These are phyloP conservation scores for Brienomyrus longianalis DNA, from an alignment of 2,113 vertebrate species.

Conservation along the genomic window DNA sequence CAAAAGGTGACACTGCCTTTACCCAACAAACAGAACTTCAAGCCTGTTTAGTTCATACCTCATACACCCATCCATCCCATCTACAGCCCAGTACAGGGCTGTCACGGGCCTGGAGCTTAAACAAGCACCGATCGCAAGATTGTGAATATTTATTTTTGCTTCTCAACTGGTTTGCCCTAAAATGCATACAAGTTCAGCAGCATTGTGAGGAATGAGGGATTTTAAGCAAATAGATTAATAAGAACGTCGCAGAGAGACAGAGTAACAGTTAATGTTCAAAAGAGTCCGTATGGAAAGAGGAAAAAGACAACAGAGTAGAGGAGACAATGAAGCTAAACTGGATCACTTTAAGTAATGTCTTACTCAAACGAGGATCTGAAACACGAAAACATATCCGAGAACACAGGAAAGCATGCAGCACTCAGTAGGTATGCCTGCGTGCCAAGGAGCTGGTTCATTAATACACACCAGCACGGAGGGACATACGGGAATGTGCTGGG, in stretches of 20 bases:
- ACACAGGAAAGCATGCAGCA: background rate
- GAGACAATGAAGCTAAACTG: background rate
- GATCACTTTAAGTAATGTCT: background rate
- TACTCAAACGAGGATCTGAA: background rate
- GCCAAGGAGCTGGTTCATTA: background rate
- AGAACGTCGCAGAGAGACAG: background rate
- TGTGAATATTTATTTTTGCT: background rate
- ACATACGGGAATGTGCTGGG: background rate
- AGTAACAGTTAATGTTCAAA: background rate
- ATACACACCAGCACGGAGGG: background rate
- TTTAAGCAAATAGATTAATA: background rate
- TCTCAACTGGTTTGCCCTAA: background rate
- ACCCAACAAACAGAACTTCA: background rate
- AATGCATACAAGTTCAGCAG: background rate
- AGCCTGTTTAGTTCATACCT: background rate
- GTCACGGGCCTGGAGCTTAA: background rate
- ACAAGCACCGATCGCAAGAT: background rate
- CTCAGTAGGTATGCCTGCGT: background rate
- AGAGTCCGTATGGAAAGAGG: background rate
- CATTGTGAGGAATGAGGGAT: background rate
- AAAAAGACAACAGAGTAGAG: background rate
- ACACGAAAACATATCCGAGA: background rate
- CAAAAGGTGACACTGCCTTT: constrained; percentile 32
- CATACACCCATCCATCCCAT: background rate
- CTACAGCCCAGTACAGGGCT: background rate